These are phyloP conservation scores for Ichneumon xanthorius DNA, from an alignment of 2,888 invertebrate genomes.

Conservation along the genomic window DNA sequence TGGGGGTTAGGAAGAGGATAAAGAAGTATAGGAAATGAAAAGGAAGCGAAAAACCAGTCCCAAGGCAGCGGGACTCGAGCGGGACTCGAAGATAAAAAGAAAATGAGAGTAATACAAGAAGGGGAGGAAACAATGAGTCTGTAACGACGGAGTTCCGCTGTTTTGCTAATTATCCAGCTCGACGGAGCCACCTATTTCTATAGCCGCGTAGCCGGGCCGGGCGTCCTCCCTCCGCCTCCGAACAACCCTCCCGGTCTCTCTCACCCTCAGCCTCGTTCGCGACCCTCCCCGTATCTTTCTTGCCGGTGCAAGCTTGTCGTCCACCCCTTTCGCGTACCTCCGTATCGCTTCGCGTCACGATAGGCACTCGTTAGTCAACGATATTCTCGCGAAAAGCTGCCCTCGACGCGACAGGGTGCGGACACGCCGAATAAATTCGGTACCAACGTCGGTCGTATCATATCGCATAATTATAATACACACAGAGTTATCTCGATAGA, in stretches of 20 bases:
- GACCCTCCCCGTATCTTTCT: conserved; percentile 45
- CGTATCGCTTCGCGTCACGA: conserved; percentile 75
- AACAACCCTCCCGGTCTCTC: conserved; percentile 27
- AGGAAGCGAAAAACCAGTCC: conserved; percentile 5
- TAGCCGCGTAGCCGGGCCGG: conserved; percentile 2
- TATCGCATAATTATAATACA: conserved; percentile 31
- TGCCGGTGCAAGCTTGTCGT: conserved; percentile 40
- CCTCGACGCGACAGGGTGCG: conserved; percentile 35
- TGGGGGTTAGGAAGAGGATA: conserved; percentile 19
- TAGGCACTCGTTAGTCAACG: conserved; percentile 77
- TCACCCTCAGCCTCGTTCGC: conserved; percentile 14
- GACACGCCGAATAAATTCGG: conserved; percentile 59
- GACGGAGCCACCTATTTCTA: conserved; percentile 63
- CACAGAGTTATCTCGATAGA: conserved; percentile 9
- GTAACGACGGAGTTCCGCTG: conserved; percentile 77
- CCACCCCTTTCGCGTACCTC: conserved; percentile 68
- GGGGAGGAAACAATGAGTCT: conserved; percentile 69
- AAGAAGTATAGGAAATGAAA: conserved; percentile 19
- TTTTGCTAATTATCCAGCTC: conserved; percentile 78
- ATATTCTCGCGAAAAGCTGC: conserved; percentile 52
- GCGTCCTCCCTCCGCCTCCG: conserved; percentile 23
- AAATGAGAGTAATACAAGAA: conserved; percentile 70
- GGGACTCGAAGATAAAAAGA: conserved; percentile 42
- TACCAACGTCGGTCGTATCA: background rate
- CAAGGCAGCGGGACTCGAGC: conserved; percentile 17